Evolutionary conservation across 1,140 invertebrate species (phyloP).

Genomic region (Musca vetustissima): DNA sequence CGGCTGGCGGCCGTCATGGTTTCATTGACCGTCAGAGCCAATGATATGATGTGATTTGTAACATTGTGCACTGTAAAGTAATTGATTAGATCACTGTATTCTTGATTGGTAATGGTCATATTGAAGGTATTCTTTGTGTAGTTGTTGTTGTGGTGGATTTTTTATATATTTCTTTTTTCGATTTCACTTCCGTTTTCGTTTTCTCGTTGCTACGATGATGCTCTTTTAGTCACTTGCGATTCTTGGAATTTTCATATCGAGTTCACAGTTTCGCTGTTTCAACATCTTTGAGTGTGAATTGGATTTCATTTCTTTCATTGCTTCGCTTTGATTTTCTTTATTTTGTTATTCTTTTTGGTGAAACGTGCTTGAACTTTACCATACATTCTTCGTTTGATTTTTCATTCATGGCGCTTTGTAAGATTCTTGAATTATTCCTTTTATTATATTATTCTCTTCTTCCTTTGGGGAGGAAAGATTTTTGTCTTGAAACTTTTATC

Average conservation of each 20-base stretch:
- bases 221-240: background rate
- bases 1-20: background rate
- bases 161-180: background rate
- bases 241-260: background rate
- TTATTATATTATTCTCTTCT: slow-evolving; percentile 9
- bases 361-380: background rate
- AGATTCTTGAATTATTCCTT: background rate
- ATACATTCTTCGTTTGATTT: background rate
- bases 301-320: background rate
- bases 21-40: slow-evolving; percentile 27
- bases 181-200: background rate
- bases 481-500: no score
- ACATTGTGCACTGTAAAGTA: slow-evolving; percentile 12
- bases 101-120: slow-evolving; percentile 18
- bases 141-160: background rate
- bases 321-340: background rate
- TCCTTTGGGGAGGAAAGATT: background rate
- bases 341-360: background rate
- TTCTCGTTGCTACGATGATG: background rate
- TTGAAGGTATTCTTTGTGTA: slow-evolving; percentile 10
- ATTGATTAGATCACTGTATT: slow-evolving; percentile 16
- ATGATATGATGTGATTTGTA: slow-evolving; percentile 17
- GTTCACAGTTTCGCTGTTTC: no score
- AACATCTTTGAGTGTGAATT: no score
- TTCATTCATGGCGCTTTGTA: background rate